A percentile compares a stretch with the other conserved stretches of the same genome.
Evolutionary conservation across 2,888 invertebrate genomes (phyloP).

Genomic region (Entomobrya multifasciata): DNA sequence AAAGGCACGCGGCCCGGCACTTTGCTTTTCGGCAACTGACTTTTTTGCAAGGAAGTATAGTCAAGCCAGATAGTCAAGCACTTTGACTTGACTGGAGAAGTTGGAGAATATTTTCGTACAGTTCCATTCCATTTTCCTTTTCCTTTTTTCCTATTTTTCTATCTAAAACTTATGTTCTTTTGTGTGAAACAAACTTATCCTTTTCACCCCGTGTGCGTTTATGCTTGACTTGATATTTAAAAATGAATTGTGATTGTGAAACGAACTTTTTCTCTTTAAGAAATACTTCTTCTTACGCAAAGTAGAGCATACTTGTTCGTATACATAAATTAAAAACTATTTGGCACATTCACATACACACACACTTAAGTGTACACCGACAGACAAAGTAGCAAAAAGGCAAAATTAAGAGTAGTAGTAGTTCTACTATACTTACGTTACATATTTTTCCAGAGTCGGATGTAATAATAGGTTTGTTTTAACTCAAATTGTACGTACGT

Average conservation of each 20-base stretch:
- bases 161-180: constrained; percentile 52
- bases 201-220: constrained; percentile 1
- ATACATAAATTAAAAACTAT: constrained; percentile 63
- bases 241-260: constrained; percentile 24
- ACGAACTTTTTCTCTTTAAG: constrained; percentile 20
- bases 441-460: no score
- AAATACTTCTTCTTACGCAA: not conserved
- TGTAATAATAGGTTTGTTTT: constrained; percentile 32
- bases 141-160: constrained; percentile 22
- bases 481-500: not conserved
- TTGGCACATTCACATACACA: not conserved
- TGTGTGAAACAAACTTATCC: constrained; percentile 32
- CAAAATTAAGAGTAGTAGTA: no score
- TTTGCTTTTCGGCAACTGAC: not conserved
- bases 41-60: not conserved
- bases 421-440: no score
- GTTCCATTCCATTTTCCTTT: not conserved
- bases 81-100: not conserved
- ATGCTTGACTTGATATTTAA: constrained; percentile 18
- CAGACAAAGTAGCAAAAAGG: constrained; percentile 4
- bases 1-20: not conserved
- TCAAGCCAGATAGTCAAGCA: not conserved
- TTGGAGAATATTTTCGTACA: not conserved
- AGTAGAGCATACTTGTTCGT: constrained; percentile 10
- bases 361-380: no score